Conservation (phyloP, 2,888 invertebrate genomes). For the Augiades crinisus region DNA sequence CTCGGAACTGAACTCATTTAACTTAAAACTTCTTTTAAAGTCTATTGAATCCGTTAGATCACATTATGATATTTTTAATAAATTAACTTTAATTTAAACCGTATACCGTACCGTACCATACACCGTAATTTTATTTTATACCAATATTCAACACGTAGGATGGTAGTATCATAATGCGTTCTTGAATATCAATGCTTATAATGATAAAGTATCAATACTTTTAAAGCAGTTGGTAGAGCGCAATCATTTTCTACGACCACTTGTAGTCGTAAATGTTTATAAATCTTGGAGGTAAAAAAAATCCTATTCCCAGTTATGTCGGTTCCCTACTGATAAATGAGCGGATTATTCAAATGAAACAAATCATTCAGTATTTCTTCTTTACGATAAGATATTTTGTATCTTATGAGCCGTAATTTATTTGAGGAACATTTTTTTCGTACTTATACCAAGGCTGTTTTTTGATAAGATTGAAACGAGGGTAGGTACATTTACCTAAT, state of each 20-base stretch:
- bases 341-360: slow-evolving; percentile 25
- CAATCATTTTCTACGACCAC: slow-evolving; percentile 2
- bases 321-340: slow-evolving; percentile 16
- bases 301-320: slow-evolving; percentile 21
- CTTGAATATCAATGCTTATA: no score
- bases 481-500: slow-evolving; percentile 3
- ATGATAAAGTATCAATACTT: background rate
- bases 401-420: slow-evolving; percentile 20
- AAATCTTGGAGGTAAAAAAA: slow-evolving; percentile 17
- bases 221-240: background rate
- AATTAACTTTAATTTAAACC: no score
- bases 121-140: no score
- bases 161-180: no score
- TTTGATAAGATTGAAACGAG: slow-evolving; percentile 2
- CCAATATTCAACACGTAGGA: no score
- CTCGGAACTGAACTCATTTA: background rate
- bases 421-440: slow-evolving; percentile 11
- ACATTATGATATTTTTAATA: no score
- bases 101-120: no score
- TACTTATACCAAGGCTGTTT: background rate
- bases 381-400: slow-evolving; percentile 18
- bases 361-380: slow-evolving; percentile 24
- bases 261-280: slow-evolving; percentile 19
- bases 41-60: no score
- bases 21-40: no score